Evolutionary conservation across 2,113 vertebrate species (phyloP), one percentile per base, ranked within the genome.

Genomic region (Eonycteris spelaea): DNA sequence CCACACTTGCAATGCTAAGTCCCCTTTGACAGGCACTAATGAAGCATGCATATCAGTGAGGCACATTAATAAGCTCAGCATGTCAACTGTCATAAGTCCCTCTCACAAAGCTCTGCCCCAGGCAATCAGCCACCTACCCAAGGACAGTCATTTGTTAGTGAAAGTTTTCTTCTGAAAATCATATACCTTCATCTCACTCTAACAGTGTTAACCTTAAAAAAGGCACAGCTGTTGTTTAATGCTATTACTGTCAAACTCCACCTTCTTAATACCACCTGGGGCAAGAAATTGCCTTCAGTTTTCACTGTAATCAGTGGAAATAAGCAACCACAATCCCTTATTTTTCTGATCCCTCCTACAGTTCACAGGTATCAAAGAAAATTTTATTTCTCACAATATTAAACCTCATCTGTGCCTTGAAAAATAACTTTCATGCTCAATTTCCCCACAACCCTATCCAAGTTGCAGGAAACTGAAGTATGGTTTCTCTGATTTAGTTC

Each of bases 71-170:
- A 84, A 73, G 11, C 59, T 30, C 63, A 67, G 78, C 73, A 71
- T n/a, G 89, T 38, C 22, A 7, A 40, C 21, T 92, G 22, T 2
- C 0, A 0, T 45, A 30, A 73, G 14, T 28, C 21, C 43, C 61
- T 73, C 10, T 45, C 11, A 65, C 26, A 67, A 97, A 91, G 55
- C 79, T 94, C 45, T 67, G 61, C 87, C 71, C 63, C 40, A 90
- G 53, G 94, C 78, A 80, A 55, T 22, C 18, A 94, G 75, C 71
- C 26, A 87, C 93, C 68, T 79, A 90, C 87, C 63, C 92, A 96
- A 82, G 75, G 92, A 95, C 45, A 43, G 14, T 63, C 6, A 11
- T 73, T 70, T 45, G 2, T 51, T 90, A 87, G 71, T 90, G 63
- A 84, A 89, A 63, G 13, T 75, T 87, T 92, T 61, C 40, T 57